Base-by-base conservation (phyloP, 2,113 vertebrate species). In the Onychostoma macrolepis region DNA sequence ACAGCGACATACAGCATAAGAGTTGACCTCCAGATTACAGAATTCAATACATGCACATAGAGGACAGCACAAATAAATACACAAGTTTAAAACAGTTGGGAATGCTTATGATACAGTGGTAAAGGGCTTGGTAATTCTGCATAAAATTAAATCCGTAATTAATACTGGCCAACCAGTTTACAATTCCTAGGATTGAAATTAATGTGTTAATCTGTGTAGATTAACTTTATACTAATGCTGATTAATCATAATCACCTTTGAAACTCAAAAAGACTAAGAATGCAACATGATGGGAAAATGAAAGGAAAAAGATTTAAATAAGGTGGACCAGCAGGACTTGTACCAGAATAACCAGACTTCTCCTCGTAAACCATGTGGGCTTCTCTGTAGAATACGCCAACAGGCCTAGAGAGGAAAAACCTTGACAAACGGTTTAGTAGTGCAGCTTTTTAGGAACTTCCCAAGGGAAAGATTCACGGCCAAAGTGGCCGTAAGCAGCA, bases 381-480 rank as follows among this genome's bases (percentile, higher is more conserved):
- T 99, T 99, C 97, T 99, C 97, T 98, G 97, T 98, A 99, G 94
- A 94, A 95, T 96, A 98, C 97, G 95, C 97, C 95, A 97, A 96
- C 94, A 91, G 95, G 96, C 96, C 94, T 96, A 93, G 2, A 76
- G 95, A 96, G 96, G 95, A 93, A 95, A 96, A 97, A 96, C 96
- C 96, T 96, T 96, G 93, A 97, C 96, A 98, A 61, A 24, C 10
- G 74, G 90, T 94, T 98, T 96, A 99, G 89, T 97, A 97, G 94
- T 98, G 97, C 87, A 99, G 96, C 78, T 99, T 99, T 96, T 96
- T 99, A 93, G 97, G 97, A 87, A 97, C 93, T 95, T 99, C 98
- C 98, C 98, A 99, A 88, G 97, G 95, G 96, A 99, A 99, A 93
- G 95, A 96, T 93, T 98, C 97, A 93, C 98, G 97, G 96, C 98